A percentile compares a stretch with the other conserved stretches of the same genome.
phyloP scores from a whole-genome alignment of 2,113 vertebrate genomes.

The Corvus cornix region DNA sequence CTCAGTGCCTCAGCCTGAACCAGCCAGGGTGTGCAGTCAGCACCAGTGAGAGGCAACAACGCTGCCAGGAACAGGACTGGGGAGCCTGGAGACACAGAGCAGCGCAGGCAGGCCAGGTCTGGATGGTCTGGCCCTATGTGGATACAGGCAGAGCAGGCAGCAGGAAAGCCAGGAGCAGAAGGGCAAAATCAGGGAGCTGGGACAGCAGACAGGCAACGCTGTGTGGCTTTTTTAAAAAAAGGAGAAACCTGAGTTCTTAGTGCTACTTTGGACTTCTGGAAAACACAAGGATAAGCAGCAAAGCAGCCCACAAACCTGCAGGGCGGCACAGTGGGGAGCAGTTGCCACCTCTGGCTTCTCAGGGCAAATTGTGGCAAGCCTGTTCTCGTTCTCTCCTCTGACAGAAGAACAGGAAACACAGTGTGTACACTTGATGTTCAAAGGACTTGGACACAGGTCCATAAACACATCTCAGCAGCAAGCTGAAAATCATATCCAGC shows the following conservation, averaged over 20 bases:
- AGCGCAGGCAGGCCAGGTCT: neutral
- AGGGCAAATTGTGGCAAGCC: neutral
- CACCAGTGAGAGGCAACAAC: neutral
- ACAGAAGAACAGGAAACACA: neutral
- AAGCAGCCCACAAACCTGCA: neutral
- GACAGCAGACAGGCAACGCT: neutral
- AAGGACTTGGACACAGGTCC: neutral
- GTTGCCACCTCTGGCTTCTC: accelerated
- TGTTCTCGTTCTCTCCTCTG: neutral
- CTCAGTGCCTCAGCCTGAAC: neutral
- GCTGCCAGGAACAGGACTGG: neutral
- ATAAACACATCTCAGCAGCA: neutral
- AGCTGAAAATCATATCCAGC: neutral
- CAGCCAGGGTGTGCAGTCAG: neutral
- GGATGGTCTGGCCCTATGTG: neutral
- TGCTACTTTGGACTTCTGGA: neutral
- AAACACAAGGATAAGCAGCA: neutral
- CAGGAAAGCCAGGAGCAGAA: neutral
- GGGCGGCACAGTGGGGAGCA: accelerated
- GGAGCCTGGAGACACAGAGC: neutral
- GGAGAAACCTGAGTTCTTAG: neutral
- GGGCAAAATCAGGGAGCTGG: accelerated
- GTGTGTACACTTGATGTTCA: neutral
- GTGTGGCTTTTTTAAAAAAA: neutral
- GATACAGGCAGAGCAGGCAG: neutral